These are phyloP conservation scores for Aselliscus stoliczkanus DNA, from an alignment of 2,797 vertebrate genomes.

Conservation along the genomic window DNA sequence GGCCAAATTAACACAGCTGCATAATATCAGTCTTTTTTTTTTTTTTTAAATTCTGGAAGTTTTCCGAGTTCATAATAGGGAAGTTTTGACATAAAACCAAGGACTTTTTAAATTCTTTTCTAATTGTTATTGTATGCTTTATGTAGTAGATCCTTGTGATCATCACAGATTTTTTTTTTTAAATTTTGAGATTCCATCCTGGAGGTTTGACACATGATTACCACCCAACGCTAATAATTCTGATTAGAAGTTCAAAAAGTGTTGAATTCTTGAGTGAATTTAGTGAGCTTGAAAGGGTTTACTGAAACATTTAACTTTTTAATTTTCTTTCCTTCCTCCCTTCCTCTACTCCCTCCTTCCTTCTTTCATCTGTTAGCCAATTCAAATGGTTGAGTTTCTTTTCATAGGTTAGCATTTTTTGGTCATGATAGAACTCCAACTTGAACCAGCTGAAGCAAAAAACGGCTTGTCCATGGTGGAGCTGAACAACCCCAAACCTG, in stretches of 20 bases:
- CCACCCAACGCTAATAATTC: background rate
- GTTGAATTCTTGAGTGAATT: background rate
- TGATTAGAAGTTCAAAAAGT: background rate
- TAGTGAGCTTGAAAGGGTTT: slow-evolving; percentile 6
- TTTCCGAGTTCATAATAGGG: background rate
- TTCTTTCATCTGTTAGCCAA: background rate
- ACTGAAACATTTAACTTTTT: background rate
- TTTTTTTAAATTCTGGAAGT: background rate
- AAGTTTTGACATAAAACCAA: background rate
- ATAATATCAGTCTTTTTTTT: background rate
- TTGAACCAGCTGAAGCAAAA: background rate
- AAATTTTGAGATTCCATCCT: background rate
- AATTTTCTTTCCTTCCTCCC: background rate
- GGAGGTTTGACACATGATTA: background rate
- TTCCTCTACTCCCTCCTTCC: background rate
- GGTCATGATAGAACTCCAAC: background rate
- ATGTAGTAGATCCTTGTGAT: background rate
- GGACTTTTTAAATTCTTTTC: background rate
- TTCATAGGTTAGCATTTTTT: background rate
- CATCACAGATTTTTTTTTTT: background rate
- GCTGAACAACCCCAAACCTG: background rate
- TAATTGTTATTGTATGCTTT: slow-evolving; percentile 5
- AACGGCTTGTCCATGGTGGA: background rate
- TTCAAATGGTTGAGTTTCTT: background rate
- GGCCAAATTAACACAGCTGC: background rate